Conservation (phyloP, 2,113 vertebrate species). For the Thomomys bottae region DNA sequence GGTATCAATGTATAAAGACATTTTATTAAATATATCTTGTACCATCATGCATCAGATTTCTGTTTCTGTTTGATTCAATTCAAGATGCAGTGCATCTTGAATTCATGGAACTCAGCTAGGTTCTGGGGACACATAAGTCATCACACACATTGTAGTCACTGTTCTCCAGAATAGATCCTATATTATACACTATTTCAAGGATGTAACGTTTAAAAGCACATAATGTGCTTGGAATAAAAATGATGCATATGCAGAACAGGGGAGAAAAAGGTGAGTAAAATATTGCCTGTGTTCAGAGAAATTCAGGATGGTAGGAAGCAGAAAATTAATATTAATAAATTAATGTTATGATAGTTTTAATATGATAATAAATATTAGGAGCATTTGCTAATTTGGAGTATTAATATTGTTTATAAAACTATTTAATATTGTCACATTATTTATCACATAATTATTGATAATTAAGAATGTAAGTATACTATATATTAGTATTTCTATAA, state of each 20-base stretch:
- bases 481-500: neutral
- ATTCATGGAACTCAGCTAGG: neutral
- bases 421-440: neutral
- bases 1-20: no score
- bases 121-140: neutral
- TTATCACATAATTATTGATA: slow-evolving; percentile 12
- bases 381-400: no score
- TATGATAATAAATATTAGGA: neutral
- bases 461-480: neutral
- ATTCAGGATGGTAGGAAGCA: neutral
- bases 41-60: neutral
- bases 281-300: neutral
- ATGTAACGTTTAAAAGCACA: neutral
- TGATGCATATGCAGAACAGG: neutral
- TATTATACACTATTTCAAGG: neutral
- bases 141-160: neutral
- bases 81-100: neutral
- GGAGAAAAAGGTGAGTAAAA: slow-evolving; percentile 1
- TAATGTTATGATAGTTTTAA: neutral
- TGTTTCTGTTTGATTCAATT: neutral
- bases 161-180: neutral
- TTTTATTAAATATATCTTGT: no score
- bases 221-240: slow-evolving; percentile 8
- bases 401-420: neutral
- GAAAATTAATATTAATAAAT: neutral